Conservation (phyloP, 2,113 vertebrate species). For the Pachypanchax playfairii region DNA sequence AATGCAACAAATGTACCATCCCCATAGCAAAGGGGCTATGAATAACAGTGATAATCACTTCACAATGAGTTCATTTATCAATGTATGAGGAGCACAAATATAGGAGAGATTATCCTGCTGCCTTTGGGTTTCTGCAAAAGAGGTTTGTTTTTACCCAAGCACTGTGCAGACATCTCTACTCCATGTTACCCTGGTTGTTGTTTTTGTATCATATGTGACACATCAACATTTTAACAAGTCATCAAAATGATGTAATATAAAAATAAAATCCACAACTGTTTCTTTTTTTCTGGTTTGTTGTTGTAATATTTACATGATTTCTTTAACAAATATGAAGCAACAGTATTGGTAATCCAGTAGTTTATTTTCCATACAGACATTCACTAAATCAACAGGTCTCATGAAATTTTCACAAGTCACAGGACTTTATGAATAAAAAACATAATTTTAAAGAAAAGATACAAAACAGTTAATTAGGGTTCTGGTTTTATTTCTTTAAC, state of each 20-base stretch:
- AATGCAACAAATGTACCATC: constrained; percentile 77
- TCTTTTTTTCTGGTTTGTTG: too few species aligned
- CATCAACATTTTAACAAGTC: too few species aligned
- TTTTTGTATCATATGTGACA: constrained; percentile 20
- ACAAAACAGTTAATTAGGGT: neutral
- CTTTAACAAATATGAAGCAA: too few species aligned
- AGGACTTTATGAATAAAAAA: neutral
- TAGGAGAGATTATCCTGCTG: constrained; percentile 55
- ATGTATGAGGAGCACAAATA: constrained; percentile 52
- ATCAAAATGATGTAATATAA: too few species aligned
- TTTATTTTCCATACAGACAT: too few species aligned
- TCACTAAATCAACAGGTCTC: too few species aligned
- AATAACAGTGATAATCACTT: constrained; percentile 80
- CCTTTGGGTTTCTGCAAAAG: constrained; percentile 42
- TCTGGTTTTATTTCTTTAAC: neutral
- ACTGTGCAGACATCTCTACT: constrained; percentile 28
- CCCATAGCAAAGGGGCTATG: constrained; percentile 71
- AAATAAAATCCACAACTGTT: too few species aligned
- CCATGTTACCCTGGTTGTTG: constrained; percentile 54
- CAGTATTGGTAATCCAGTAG: too few species aligned
- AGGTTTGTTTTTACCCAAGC: constrained; percentile 53
- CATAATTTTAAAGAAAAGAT: neutral
- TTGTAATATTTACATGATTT: too few species aligned
- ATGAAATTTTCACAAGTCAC: too few species aligned
- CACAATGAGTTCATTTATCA: constrained; percentile 82